Evolutionary conservation across 2,797 vertebrate species (phyloP).

Genomic region (Melanotaenia boesemani): DNA sequence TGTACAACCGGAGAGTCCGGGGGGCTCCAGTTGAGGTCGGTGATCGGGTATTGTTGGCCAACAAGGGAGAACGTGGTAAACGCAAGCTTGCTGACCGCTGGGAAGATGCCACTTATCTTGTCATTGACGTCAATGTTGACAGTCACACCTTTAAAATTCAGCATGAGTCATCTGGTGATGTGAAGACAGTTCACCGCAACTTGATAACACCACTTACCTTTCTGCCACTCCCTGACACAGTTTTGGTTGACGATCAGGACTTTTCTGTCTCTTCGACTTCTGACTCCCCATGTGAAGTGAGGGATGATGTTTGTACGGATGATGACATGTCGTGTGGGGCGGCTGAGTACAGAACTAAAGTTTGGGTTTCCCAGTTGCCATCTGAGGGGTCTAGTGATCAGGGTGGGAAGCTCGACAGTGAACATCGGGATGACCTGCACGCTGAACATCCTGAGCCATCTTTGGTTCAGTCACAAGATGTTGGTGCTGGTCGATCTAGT

Average conservation of each 20-base stretch:
- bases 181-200: constrained; percentile 1
- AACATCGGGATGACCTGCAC: too few species aligned
- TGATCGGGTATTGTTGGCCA: too few species aligned
- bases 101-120: background rate
- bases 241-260: background rate
- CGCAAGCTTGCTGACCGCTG: constrained; percentile 8
- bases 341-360: background rate
- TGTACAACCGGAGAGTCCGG: too few species aligned
- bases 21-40: too few species aligned
- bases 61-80: constrained; percentile 1
- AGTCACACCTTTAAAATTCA: background rate
- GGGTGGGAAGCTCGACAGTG: too few species aligned
- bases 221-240: background rate
- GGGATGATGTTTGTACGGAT: too few species aligned
- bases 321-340: too few species aligned
- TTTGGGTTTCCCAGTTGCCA: background rate
- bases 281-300: too few species aligned
- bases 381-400: background rate
- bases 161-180: background rate
- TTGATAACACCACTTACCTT: constrained; percentile 16
- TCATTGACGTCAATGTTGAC: background rate
- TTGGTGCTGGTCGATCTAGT: background rate
- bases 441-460: background rate
- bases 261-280: background rate
- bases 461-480: too few species aligned